A percentile compares a stretch with the other conserved stretches of the same genome.
Conservation (phyloP, 2,888 invertebrate species). For the Sympetrum striolatum region DNA sequence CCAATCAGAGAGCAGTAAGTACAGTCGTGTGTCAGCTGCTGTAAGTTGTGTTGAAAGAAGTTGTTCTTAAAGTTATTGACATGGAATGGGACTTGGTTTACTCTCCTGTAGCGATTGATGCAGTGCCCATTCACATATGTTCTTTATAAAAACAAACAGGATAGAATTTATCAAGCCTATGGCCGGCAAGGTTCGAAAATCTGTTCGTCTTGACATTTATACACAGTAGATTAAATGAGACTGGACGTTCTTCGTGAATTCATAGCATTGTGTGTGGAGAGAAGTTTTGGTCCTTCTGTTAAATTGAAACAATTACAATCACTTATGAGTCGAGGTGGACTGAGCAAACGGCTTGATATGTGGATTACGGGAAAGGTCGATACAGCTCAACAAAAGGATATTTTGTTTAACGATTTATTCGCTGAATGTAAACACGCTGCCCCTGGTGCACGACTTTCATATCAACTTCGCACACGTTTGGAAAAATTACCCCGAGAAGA, state of each 20-base stretch:
- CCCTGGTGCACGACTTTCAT: conserved; percentile 72
- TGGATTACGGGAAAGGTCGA: conserved; percentile 53
- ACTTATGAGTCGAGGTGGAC: conserved; percentile 38
- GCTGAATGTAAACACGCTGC: conserved; percentile 71
- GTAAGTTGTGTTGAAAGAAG: conserved; percentile 35
- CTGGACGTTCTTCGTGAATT: conserved; percentile 36
- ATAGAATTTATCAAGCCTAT: not conserved
- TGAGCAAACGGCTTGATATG: conserved; percentile 47
- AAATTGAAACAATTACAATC: conserved; percentile 30
- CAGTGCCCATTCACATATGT: not conserved
- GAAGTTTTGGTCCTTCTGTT: conserved; percentile 29
- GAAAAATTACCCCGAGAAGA: conserved; percentile 67
- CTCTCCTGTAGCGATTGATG: not conserved
- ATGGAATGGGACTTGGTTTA: conserved; percentile 27
- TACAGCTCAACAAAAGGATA: conserved; percentile 57
- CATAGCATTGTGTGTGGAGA: conserved; percentile 38
- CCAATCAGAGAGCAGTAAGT: conserved; percentile 8
- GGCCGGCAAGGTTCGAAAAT: conserved; percentile 11
- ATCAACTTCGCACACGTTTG: conserved; percentile 63
- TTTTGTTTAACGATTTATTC: conserved; percentile 68
- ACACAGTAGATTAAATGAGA: conserved; percentile 29
- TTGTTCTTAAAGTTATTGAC: conserved; percentile 19
- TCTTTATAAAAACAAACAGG: not conserved
- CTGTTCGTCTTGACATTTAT: conserved; percentile 7
- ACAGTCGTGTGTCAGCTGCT: conserved; percentile 30